These are phyloP conservation scores for Isoperla grammatica DNA, from an alignment of 2,888 invertebrate species.

Conservation along the genomic window DNA sequence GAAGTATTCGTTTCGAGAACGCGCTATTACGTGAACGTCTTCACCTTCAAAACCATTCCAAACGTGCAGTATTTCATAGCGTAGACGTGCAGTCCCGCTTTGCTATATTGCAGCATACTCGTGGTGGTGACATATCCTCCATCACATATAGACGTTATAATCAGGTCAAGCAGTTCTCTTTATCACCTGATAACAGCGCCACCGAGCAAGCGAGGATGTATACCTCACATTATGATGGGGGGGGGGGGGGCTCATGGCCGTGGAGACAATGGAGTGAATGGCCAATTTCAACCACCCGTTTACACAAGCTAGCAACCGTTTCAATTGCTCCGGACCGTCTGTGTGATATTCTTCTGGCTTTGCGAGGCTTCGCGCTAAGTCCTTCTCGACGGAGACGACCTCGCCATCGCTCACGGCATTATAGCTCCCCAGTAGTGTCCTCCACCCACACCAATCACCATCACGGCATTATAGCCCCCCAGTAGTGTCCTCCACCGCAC, in stretches of 20 bases:
- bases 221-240: slow-evolving; percentile 10
- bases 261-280: slow-evolving; percentile 8
- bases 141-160: not conserved
- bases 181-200: not conserved
- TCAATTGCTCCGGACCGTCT: slow-evolving; percentile 9
- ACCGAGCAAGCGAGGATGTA: slow-evolving; percentile 1
- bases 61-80: too few species aligned
- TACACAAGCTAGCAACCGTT: slow-evolving; percentile 8
- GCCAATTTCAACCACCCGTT: slow-evolving; percentile 11
- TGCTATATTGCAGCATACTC: not conserved
- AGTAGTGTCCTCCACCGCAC: too few species aligned
- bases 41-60: too few species aligned
- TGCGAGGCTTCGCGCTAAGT: not conserved
- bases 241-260: not conserved
- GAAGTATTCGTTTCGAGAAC: too few species aligned
- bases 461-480: too few species aligned
- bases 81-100: too few species aligned
- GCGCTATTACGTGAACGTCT: too few species aligned
- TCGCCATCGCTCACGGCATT: slow-evolving; percentile 6
- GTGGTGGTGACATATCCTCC: slow-evolving; percentile 2
- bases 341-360: not conserved
- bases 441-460: too few species aligned
- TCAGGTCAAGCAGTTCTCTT: slow-evolving; percentile 18
- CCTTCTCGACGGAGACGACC: not conserved
- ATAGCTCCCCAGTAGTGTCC: too few species aligned